Evolutionary conservation across 2,888 invertebrate genomes (phyloP).

Genomic region (Pseudococcus viburni): DNA sequence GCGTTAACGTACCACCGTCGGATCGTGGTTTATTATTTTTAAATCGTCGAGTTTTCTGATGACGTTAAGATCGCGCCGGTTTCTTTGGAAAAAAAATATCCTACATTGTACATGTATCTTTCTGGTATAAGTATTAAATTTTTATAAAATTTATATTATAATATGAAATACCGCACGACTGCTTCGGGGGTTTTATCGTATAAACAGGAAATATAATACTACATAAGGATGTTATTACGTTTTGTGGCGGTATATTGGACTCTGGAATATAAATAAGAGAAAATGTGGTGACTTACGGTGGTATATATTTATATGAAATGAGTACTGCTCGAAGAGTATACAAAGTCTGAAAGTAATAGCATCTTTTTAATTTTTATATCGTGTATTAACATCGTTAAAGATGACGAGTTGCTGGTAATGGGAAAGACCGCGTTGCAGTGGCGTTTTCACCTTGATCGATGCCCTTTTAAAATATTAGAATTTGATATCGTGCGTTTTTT

Average conservation of each 20-base stretch:
- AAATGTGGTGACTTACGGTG: background rate
- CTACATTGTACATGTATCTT: background rate
- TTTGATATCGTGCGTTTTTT: background rate
- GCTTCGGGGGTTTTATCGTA: background rate
- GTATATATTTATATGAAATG: background rate
- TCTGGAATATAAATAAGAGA: background rate
- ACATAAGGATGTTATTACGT: background rate
- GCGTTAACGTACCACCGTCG: background rate
- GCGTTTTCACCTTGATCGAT: background rate
- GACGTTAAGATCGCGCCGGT: background rate
- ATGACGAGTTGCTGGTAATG: background rate
- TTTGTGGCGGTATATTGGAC: background rate
- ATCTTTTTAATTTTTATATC: constrained; percentile 11
- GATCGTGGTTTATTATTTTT: background rate
- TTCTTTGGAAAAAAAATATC: background rate
- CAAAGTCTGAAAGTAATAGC: background rate
- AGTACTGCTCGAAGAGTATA: background rate
- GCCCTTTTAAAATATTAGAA: background rate
- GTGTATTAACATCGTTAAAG: background rate
- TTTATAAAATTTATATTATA: background rate
- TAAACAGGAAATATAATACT: background rate
- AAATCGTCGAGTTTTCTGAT: background rate
- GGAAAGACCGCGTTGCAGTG: background rate
- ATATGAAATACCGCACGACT: background rate
- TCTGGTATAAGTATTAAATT: background rate